Percentiles rank a stretch among this genome's conserved stretches.
phyloP scores from a whole-genome alignment of 2,797 vertebrate species.

The Zonotrichia albicollis region DNA sequence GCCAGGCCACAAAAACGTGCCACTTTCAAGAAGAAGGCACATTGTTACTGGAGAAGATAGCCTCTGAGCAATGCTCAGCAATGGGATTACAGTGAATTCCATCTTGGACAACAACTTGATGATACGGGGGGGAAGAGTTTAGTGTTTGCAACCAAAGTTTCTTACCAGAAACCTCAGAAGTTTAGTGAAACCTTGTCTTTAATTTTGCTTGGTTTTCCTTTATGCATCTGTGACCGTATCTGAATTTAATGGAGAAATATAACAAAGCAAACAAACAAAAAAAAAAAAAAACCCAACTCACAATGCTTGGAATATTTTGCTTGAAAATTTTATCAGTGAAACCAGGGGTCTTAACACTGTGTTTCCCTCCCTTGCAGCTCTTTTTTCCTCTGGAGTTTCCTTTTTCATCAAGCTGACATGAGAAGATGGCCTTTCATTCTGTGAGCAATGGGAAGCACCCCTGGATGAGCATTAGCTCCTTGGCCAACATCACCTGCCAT shows the following conservation, averaged over 20 bases:
- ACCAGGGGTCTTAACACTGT: background rate
- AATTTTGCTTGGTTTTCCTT: background rate
- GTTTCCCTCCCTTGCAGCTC: background rate
- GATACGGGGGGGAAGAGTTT: background rate
- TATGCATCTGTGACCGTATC: background rate
- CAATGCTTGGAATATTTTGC: background rate
- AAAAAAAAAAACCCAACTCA: background rate
- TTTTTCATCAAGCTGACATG: background rate
- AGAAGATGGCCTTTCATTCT: background rate
- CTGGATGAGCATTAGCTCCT: background rate
- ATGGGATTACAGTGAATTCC: conserved; percentile 5
- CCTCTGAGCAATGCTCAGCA: background rate
- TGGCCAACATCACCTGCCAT: background rate
- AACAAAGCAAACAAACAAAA: background rate
- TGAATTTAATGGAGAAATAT: background rate
- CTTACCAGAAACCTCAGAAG: background rate
- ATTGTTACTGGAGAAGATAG: background rate
- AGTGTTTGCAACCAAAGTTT: background rate
- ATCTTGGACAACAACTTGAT: background rate
- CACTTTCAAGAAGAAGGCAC: background rate
- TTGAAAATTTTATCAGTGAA: background rate
- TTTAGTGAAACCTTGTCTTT: background rate
- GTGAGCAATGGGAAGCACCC: background rate
- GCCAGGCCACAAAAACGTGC: background rate
- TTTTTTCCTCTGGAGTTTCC: background rate